Conservation (phyloP, 1,140 invertebrate species). For the Pogonognathellus flavescens region DNA sequence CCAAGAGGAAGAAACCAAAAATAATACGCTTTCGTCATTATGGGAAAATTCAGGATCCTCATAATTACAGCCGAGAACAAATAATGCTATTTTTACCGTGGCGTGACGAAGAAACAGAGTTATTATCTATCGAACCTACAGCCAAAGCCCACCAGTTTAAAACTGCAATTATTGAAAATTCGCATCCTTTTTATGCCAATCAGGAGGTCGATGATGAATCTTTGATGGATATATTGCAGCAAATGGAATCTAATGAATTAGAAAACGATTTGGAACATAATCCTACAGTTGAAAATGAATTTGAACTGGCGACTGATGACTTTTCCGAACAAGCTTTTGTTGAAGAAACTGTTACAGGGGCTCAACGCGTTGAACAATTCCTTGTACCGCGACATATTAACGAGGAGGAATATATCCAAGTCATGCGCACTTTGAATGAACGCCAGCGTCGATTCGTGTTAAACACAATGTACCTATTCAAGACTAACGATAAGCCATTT, state of each 20-base stretch:
- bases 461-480: conserved; percentile 8
- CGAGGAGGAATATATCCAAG: conserved; percentile 6
- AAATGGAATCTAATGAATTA: not conserved
- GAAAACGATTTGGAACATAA: not conserved
- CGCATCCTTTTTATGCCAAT: not conserved
- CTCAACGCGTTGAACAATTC: not conserved
- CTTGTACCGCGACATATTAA: not conserved
- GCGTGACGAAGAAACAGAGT: conserved; percentile 29
- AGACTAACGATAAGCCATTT: conserved; percentile 2
- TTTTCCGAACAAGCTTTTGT: not conserved
- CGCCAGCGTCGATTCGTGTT: conserved; percentile 47
- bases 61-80: conserved; percentile 43
- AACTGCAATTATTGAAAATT: not conserved
- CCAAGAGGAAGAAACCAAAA: not conserved
- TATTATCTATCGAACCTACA: not conserved
- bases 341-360: not conserved
- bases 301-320: not conserved
- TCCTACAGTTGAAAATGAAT: not conserved
- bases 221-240: not conserved
- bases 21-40: not conserved
- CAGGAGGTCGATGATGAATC: not conserved
- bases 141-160: not conserved
- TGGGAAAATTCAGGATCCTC: not conserved
- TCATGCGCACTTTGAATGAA: conserved; percentile 53
- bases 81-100: conserved; percentile 50